Evolutionary conservation across 2,113 vertebrate genomes (phyloP), one percentile per base, ranked within the genome.

Genomic region (Gnathonemus echidnorhynchus): DNA sequence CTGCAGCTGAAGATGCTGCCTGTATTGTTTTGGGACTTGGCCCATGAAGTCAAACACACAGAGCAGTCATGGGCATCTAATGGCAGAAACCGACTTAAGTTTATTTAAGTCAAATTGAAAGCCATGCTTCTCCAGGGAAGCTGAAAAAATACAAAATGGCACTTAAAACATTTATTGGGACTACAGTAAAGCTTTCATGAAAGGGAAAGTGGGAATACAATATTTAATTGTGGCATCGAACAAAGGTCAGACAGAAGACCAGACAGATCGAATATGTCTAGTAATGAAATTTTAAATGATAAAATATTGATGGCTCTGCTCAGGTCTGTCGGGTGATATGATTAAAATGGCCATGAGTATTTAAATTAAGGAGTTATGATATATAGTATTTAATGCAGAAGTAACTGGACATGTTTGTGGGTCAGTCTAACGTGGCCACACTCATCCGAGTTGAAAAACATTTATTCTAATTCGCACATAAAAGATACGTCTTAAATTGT

Each of bases 31-130:
- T 58, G 48, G 15, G 42, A 49, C 50, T 87, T 48, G 13, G 27
- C 1, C 50, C n/a, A 35, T 52, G 48, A 62, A 90, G 87, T 86
- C 31, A 90, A 91, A 90, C 88, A 92, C 90, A 89, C 45, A 58
- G 19, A 58, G 21, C 8, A 24, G 83, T 46, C 42, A 85, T 1
- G 19, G 45, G 9, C 83, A n/a, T 58, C 58, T 88, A 88, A 88
- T 90, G 15, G 5, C n/a, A n/a, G 52, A 45, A 90, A 92, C 91
- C 90, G 56, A 92, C 91, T 31, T n/a, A 3, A 91, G 88, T 90
- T 56, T 49, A 88, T 90, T 90, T 80, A 90, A 45, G 62, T 85
- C 19, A 7, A 7, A 24, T 48, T 85, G 83, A 46, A 84, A 21
- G 31, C 5, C 45, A 45, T 10, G 7, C 24, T 89, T 80, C 53